A percentile compares a stretch with the other conserved stretches of the same genome.
These are phyloP conservation scores for Prorops nasuta DNA, from an alignment of 1,140 invertebrate species.

Conservation along the genomic window DNA sequence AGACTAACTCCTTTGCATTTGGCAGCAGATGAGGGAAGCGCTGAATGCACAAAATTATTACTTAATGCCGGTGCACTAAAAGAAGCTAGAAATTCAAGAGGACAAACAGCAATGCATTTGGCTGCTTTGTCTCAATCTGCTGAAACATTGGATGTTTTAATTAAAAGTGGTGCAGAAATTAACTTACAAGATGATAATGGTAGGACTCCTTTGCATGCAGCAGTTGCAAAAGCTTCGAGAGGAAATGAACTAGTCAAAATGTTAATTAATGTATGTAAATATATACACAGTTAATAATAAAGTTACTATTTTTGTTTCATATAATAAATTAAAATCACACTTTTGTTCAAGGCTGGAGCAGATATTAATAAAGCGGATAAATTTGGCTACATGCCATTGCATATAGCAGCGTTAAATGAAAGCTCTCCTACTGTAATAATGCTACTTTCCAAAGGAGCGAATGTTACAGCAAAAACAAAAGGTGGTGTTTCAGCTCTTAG, in stretches of 20 bases:
- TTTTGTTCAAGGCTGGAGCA: conserved; percentile 62
- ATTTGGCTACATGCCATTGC: conserved; percentile 78
- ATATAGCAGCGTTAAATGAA: conserved; percentile 82
- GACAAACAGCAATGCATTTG: conserved; percentile 76
- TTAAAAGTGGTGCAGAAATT: conserved; percentile 63
- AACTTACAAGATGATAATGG: conserved; percentile 67
- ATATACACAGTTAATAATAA: conserved; percentile 1
- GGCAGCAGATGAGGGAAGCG: conserved; percentile 77
- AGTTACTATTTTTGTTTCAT: background rate
- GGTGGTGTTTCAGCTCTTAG: conserved; percentile 76
- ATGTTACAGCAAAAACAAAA: conserved; percentile 77
- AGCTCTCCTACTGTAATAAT: conserved; percentile 74
- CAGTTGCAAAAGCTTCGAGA: conserved; percentile 73
- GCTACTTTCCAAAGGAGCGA: conserved; percentile 74
- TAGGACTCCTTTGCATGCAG: conserved; percentile 74
- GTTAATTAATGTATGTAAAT: conserved; percentile 49
- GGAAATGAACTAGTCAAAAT: conserved; percentile 69
- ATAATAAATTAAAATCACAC: conserved; percentile 1
- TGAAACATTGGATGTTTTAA: conserved; percentile 69
- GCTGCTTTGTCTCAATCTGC: conserved; percentile 73
- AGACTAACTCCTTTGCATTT: conserved; percentile 76
- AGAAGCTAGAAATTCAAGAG: conserved; percentile 66
- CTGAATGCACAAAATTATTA: conserved; percentile 68
- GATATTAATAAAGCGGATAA: conserved; percentile 74
- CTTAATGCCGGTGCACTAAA: conserved; percentile 70